phyloP scores from a whole-genome alignment of 2,888 invertebrate species.

The Blastobasis lacticolella region DNA sequence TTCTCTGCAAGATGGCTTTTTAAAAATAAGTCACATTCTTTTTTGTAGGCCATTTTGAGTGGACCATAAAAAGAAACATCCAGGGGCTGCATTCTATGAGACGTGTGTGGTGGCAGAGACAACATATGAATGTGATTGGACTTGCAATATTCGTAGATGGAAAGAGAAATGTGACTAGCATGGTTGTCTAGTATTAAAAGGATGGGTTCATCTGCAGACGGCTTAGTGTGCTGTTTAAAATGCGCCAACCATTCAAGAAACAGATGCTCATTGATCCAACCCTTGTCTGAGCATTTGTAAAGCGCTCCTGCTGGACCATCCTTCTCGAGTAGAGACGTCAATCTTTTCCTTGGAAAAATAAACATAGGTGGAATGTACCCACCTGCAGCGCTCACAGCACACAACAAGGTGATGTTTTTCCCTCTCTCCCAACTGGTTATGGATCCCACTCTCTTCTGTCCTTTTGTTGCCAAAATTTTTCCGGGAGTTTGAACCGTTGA shows the following conservation, averaged over 20 bases:
- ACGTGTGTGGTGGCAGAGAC: constrained; percentile 20
- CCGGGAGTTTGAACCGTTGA: constrained; percentile 39
- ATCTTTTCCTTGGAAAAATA: constrained; percentile 30
- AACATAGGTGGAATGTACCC: constrained; percentile 2
- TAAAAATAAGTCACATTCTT: constrained; percentile 5
- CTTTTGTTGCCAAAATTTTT: constrained; percentile 39
- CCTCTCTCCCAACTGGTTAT: constrained; percentile 44
- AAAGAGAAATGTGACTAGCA: constrained; percentile 21
- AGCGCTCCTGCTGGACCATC: constrained; percentile 36
- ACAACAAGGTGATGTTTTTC: constrained; percentile 30
- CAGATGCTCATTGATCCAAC: constrained; percentile 17
- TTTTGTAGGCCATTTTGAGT: constrained; percentile 9
- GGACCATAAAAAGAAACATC: constrained; percentile 17
- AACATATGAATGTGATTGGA: constrained; percentile 15
- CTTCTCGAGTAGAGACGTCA: constrained; percentile 31
- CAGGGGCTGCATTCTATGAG: constrained; percentile 21
- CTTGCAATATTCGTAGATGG: constrained; percentile 18
- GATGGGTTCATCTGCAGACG: constrained; percentile 14
- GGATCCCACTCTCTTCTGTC: constrained; percentile 41
- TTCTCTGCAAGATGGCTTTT: neutral
- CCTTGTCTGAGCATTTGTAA: constrained; percentile 16
- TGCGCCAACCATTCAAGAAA: constrained; percentile 19
- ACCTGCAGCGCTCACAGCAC: constrained; percentile 3
- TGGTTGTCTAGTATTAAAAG: constrained; percentile 28
- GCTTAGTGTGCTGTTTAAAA: constrained; percentile 14